Evolutionary conservation across 30 jellyfish, hydroid and myxozoan genomes (phyloP).

Genomic region (Clytia hemisphaerica): DNA sequence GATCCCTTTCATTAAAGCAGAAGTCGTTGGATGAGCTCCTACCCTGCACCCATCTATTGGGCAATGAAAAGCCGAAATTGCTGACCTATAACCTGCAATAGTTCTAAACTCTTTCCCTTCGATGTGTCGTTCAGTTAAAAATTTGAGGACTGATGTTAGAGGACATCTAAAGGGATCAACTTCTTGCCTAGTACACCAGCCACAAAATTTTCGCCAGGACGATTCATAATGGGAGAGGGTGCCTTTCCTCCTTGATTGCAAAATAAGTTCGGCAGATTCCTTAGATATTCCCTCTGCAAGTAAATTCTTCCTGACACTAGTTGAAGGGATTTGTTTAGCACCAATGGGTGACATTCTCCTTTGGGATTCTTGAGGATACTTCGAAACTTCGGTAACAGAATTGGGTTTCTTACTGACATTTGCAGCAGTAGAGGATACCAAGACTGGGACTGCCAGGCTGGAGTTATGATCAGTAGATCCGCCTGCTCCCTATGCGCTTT

Average conservation of each 20-base stretch:
- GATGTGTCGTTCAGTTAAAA: not conserved
- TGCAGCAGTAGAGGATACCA: constrained; percentile 17
- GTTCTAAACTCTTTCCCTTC: constrained; percentile 6
- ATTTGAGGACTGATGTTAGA: not conserved
- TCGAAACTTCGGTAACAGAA: not conserved
- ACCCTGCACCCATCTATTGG: constrained; percentile 4
- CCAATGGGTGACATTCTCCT: constrained; percentile 7
- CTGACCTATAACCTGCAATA: too few species aligned
- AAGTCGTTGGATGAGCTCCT: constrained; percentile 3
- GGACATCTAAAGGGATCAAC: constrained; percentile 19
- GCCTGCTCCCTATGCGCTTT: not conserved
- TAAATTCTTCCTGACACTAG: constrained; percentile 6
- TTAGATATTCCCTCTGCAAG: constrained; percentile 6
- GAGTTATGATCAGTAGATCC: constrained; percentile 1
- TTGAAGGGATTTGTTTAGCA: not conserved
- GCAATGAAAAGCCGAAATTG: not conserved
- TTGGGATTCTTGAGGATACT: not conserved
- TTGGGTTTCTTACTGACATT: constrained; percentile 10
- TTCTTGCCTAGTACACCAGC: constrained; percentile 22
- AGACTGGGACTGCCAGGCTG: constrained; percentile 9
- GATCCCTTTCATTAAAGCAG: constrained; percentile 11
- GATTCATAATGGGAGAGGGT: constrained; percentile 10
- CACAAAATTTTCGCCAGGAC: constrained; percentile 20
- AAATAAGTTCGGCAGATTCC: constrained; percentile 9
- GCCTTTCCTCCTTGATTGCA: not conserved